These are phyloP conservation scores for Threskiornis aethiopicus DNA, from an alignment of 2,797 vertebrate genomes.

Conservation along the genomic window DNA sequence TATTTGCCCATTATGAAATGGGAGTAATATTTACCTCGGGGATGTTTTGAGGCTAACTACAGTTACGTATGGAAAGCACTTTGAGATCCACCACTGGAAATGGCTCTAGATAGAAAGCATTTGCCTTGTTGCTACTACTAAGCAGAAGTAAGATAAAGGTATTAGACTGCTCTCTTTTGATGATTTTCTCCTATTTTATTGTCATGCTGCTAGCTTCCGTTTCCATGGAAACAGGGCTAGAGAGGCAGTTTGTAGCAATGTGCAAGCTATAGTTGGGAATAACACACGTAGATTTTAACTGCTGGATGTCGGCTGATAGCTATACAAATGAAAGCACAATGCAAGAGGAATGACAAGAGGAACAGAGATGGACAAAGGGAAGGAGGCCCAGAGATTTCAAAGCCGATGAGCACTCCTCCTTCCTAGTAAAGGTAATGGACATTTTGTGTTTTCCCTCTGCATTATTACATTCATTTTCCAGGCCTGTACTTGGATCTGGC, in stretches of 20 bases:
- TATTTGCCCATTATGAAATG: neutral
- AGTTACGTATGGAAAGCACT: neutral
- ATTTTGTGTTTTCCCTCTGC: neutral
- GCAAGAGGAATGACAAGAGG: neutral
- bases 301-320: neutral
- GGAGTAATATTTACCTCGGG: neutral
- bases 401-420: neutral
- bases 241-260: neutral
- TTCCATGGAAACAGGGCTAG: slow-evolving; percentile 58
- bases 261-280: neutral
- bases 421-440: neutral
- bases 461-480: neutral
- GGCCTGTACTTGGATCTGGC: neutral
- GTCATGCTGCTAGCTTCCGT: neutral
- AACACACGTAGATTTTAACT: neutral
- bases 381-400: neutral
- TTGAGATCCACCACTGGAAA: neutral
- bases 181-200: neutral
- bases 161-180: neutral
- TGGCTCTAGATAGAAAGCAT: neutral
- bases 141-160: neutral
- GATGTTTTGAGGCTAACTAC: neutral
- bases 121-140: neutral
- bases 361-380: neutral
- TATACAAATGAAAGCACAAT: neutral